Conservation (phyloP, 2,797 vertebrate species). For the Arnoldichthys spilopterus region DNA sequence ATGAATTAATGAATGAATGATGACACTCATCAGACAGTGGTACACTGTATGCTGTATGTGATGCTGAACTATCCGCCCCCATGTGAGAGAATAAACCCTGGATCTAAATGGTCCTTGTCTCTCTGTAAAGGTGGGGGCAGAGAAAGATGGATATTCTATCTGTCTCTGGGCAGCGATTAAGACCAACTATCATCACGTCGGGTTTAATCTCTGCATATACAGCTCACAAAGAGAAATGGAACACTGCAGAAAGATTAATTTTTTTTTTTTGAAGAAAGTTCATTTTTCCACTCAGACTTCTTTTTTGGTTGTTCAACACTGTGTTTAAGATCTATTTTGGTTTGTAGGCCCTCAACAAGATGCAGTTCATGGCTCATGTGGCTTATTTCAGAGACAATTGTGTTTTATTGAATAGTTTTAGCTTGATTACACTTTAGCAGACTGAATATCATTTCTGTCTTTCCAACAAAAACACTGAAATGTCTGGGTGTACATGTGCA, state of each 20-base stretch:
- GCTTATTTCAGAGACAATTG: neutral
- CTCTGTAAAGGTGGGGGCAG: conserved; percentile 24
- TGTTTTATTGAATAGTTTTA: neutral
- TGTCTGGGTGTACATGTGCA: no score
- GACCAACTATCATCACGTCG: conserved; percentile 38
- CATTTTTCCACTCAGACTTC: conserved; percentile 4
- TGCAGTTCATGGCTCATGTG: neutral
- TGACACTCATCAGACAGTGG: neutral
- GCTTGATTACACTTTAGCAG: neutral
- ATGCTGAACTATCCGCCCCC: neutral
- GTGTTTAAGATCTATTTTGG: conserved; percentile 38
- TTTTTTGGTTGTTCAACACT: conserved; percentile 35
- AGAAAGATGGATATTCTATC: conserved; percentile 14
- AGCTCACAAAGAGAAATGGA: conserved; percentile 54
- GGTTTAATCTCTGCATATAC: conserved; percentile 50
- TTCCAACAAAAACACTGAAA: no score
- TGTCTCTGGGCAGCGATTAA: conserved; percentile 59
- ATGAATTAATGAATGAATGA: neutral
- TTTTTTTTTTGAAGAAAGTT: conserved; percentile 54
- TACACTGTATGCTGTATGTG: neutral
- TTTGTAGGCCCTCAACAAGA: conserved; percentile 26
- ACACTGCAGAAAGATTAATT: conserved; percentile 58
- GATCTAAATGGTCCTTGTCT: conserved; percentile 21
- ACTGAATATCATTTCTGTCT: no score
- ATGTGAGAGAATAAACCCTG: conserved; percentile 11